Evolutionary conservation across 2,797 vertebrate species (phyloP).

Genomic region (Coreius guichenoti): DNA sequence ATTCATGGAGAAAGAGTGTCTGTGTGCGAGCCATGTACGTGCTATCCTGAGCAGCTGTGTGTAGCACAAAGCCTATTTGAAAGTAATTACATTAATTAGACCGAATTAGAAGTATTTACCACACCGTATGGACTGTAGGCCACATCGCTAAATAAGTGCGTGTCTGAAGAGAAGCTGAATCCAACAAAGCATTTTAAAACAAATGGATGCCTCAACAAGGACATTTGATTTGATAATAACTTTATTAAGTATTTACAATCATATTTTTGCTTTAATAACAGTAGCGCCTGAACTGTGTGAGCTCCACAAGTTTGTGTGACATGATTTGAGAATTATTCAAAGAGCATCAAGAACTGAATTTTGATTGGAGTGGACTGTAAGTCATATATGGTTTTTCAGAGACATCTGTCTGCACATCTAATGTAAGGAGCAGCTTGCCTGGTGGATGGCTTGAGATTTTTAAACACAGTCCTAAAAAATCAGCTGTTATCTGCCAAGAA

Average conservation of each 20-base stretch:
- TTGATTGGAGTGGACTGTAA: background rate
- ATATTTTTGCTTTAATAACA: background rate
- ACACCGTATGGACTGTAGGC: slow-evolving; percentile 43
- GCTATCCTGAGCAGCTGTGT: slow-evolving; percentile 62
- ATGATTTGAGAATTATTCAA: slow-evolving; percentile 9
- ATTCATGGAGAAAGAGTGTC: slow-evolving; percentile 11
- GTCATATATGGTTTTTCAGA: slow-evolving; percentile 15
- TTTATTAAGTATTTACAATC: background rate
- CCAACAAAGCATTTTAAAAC: background rate
- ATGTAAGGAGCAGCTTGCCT: slow-evolving; percentile 48
- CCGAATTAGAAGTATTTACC: slow-evolving; percentile 62
- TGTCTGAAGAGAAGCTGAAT: background rate
- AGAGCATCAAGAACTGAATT: background rate
- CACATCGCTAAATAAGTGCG: slow-evolving; percentile 9
- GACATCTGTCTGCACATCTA: slow-evolving; percentile 53
- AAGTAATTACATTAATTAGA: slow-evolving; percentile 59
- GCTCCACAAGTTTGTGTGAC: slow-evolving; percentile 3
- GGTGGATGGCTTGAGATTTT: slow-evolving; percentile 18
- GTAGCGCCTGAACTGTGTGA: background rate
- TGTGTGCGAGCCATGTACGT: slow-evolving; percentile 10
- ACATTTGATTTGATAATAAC: background rate
- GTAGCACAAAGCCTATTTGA: slow-evolving; percentile 64
- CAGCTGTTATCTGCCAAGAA: slow-evolving; percentile 9
- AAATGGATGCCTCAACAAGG: background rate
- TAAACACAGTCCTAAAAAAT: slow-evolving; percentile 30